Evolutionary conservation across 1,140 invertebrate species (phyloP).

Genomic region (Lepidurus couesii): DNA sequence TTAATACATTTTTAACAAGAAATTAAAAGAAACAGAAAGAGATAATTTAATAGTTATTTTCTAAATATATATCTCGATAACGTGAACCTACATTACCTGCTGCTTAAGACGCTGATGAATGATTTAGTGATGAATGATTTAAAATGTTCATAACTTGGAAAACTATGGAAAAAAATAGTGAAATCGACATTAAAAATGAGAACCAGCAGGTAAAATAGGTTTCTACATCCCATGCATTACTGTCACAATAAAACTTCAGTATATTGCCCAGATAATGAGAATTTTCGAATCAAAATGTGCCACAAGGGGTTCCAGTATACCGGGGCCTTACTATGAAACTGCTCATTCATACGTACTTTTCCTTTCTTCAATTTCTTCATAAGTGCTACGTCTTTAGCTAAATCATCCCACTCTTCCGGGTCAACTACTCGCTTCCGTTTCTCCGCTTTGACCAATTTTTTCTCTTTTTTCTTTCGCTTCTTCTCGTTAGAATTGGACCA

Average conservation of each 20-base stretch:
- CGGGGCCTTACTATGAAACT: not conserved
- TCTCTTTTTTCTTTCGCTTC: constrained; percentile 42
- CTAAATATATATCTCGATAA: too few relatives aligned
- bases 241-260: constrained; percentile 34
- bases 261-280: not conserved
- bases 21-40: constrained; percentile 33
- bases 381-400: constrained; percentile 72
- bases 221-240: constrained; percentile 32
- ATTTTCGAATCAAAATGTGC: too few relatives aligned
- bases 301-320: too few relatives aligned
- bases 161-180: too few relatives aligned
- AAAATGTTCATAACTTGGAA: too few relatives aligned
- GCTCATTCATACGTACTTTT: constrained; percentile 50
- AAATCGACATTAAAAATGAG: too few relatives aligned
- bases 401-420: constrained; percentile 73
- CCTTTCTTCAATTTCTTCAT: constrained; percentile 84
- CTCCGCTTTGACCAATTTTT: constrained; percentile 46
- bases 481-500: constrained; percentile 48
- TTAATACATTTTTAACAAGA: constrained; percentile 38
- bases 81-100: too few relatives aligned
- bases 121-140: too few relatives aligned
- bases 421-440: constrained; percentile 47
- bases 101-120: too few relatives aligned
- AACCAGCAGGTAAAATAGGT: constrained; percentile 23
- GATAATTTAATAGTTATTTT: too few relatives aligned